Percentiles rank a stretch among this genome's conserved stretches.
Conservation (phyloP, 2,797 vertebrate genomes). For the Cirrhinus mrigala region DNA sequence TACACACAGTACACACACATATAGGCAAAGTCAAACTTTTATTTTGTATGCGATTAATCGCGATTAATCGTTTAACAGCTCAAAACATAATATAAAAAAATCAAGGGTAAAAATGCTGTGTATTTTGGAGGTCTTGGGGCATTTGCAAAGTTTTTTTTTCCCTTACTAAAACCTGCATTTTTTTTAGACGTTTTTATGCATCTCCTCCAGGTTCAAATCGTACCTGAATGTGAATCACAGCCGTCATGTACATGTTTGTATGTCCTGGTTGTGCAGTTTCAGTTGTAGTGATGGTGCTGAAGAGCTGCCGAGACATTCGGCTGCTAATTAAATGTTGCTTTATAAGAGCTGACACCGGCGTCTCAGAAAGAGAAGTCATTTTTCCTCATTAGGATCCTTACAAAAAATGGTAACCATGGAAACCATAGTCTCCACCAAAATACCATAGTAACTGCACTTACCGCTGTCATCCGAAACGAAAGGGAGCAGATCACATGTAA, state of each 20-base stretch:
- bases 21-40: too few species aligned
- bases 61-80: too few species aligned
- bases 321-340: not conserved
- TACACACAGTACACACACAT: too few species aligned
- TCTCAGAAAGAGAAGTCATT: not conserved
- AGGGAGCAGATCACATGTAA: not conserved
- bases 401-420: conserved; percentile 4
- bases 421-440: not conserved
- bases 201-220: not conserved
- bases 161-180: not conserved
- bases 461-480: not conserved
- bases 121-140: not conserved
- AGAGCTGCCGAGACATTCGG: not conserved
- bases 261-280: not conserved
- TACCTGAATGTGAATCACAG: not conserved
- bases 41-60: too few species aligned
- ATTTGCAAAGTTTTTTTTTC: not conserved
- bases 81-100: not conserved
- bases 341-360: not conserved
- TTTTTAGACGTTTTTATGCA: not conserved
- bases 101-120: not conserved
- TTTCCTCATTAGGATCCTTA: not conserved
- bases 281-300: too few species aligned
- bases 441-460: not conserved
- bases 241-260: not conserved